Evolutionary conservation across 2,113 vertebrate genomes (phyloP), one percentile per base, ranked within the genome.

Genomic region (Toxotes chatareus): DNA sequence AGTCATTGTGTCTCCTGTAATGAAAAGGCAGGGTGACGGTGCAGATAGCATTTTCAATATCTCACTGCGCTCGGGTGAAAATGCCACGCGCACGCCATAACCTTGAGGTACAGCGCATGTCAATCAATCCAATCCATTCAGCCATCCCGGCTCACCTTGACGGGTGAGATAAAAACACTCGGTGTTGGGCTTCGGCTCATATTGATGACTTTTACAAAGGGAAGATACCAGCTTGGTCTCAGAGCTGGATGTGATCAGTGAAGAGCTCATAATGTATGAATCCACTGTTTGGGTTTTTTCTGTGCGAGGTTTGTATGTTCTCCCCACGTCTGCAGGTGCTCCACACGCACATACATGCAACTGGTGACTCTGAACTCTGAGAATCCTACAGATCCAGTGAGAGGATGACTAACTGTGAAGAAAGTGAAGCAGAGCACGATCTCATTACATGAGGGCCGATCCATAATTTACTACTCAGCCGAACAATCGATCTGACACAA

Each of bases 31-130:
- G 79, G 63, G 69, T 72, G 84, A 84, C 73, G 23, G 68, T 10
- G 71, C 71, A 76, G 88, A 92, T 87, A 78, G 65, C 63, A 46
- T 51, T 83, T 88, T 70, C 76, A 80, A 63, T 84, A 86, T 89
- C 80, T 75, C 36, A 31, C 44, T 4, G 7, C 13, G 47, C 46
- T 68, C 11, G 19, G 68, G 76, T 79, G 73, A 38, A 73, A 75
- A 66, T 27, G 27, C n/a, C 0, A 0, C 19, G 7, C 69, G 17
- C 32, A 0, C 31, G 0, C 21, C 64, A 0, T 55, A 69, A 88
- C 83, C 86, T 87, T 81, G 69, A 77, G 32, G 23, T 80, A 21
- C 72, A 17, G 53, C 6, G 4, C 66, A 3, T 4, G 60, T 81
- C 84, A 76, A 59, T 88, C 85, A 74, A 61, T 80, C 40, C 49